A percentile compares a stretch with the other conserved stretches of the same genome.
These are phyloP conservation scores for Phoxinus dragarum DNA, from an alignment of 2,797 vertebrate genomes.

Conservation along the genomic window DNA sequence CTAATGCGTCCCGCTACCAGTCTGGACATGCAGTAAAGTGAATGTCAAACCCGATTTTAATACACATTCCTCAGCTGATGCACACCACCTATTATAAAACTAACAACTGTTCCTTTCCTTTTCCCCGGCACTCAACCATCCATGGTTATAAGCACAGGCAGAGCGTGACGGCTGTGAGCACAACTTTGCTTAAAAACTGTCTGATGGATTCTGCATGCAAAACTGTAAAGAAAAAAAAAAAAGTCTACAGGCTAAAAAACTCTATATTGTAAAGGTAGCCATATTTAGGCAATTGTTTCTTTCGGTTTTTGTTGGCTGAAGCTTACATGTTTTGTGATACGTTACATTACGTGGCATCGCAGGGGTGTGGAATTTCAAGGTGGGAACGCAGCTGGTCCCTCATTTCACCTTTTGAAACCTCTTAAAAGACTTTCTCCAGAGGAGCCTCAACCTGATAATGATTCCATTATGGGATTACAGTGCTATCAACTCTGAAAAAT, in stretches of 20 bases:
- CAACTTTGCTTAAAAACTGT: constrained; percentile 20
- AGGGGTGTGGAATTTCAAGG: constrained; percentile 15
- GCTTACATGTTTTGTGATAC: not conserved
- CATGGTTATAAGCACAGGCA: constrained; percentile 61
- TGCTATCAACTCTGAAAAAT: constrained; percentile 69
- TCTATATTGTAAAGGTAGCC: not conserved
- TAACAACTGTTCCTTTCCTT: constrained; percentile 74
- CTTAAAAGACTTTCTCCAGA: constrained; percentile 64
- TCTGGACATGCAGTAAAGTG: constrained; percentile 92
- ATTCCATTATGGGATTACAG: constrained; percentile 70
- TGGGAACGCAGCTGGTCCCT: constrained; percentile 25
- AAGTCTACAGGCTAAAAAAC: not conserved
- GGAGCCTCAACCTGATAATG: constrained; percentile 70
- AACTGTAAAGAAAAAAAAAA: not conserved
- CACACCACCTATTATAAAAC: constrained; percentile 81
- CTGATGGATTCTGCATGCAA: constrained; percentile 1
- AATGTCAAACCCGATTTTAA: constrained; percentile 90
- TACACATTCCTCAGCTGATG: constrained; percentile 88
- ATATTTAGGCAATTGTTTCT: not conserved
- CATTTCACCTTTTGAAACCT: constrained; percentile 44
- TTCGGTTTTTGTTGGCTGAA: not conserved
- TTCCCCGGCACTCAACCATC: constrained; percentile 64
- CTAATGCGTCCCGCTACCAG: constrained; percentile 89
- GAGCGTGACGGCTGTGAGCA: not conserved
- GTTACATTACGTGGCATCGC: not conserved